Percentiles rank a stretch among this genome's conserved stretches.
These are phyloP conservation scores for Drosophila nigromelanica DNA, from an alignment of 1,140 invertebrate species.

Conservation along the genomic window DNA sequence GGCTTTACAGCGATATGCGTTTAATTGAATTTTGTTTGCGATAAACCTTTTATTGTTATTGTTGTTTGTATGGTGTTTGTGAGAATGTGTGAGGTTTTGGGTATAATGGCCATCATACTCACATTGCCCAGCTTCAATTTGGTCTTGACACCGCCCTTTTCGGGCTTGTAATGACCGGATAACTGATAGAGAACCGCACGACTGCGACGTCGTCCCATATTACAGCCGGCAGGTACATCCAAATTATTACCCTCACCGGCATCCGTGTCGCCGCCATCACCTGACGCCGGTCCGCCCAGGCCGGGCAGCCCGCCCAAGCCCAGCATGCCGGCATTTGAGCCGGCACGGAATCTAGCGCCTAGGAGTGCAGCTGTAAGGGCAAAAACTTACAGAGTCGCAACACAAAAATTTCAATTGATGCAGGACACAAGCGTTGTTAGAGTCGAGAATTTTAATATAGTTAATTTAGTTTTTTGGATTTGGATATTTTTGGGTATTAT, in stretches of 20 bases:
- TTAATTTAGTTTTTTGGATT: constrained; percentile 17
- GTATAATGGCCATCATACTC: constrained; percentile 85
- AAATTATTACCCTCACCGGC: constrained; percentile 88
- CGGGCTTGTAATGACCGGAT: constrained; percentile 97
- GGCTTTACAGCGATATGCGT: constrained; percentile 8
- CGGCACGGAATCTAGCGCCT: constrained; percentile 86
- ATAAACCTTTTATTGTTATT: constrained; percentile 1
- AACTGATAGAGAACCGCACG: constrained; percentile 98
- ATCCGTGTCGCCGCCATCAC: constrained; percentile 86
- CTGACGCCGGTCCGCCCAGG: constrained; percentile 86
- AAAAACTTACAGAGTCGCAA: constrained; percentile 83
- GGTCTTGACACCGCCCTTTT: constrained; percentile 91
- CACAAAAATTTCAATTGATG: constrained; percentile 29
- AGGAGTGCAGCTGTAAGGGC: constrained; percentile 83
- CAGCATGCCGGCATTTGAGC: constrained; percentile 88
- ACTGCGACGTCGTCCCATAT: constrained; percentile 93
- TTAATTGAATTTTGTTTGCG: constrained; percentile 46
- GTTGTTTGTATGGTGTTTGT: background rate
- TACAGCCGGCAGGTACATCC: constrained; percentile 94
- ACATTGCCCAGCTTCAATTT: constrained; percentile 98
- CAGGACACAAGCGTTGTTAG: constrained; percentile 21
- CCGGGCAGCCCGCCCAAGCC: constrained; percentile 88
- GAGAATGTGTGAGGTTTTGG: constrained; percentile 1
- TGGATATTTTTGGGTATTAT: constrained; percentile 8
- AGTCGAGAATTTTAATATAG: background rate